These are phyloP conservation scores for Sanderia malayensis DNA, from an alignment of 30 jellyfish, hydroid and myxozoan genomes.

Conservation along the genomic window DNA sequence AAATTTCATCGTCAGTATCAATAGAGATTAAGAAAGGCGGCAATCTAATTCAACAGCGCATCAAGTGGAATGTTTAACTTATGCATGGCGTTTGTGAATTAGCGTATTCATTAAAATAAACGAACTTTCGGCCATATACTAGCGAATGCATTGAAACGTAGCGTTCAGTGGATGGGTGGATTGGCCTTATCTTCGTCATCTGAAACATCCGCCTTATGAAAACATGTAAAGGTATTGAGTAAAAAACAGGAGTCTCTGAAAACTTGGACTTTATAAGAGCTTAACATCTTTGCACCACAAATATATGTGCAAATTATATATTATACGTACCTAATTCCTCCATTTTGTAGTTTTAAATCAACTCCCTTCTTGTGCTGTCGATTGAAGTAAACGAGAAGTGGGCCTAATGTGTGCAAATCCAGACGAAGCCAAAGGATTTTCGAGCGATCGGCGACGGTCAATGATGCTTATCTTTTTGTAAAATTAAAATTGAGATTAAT, in stretches of 20 bases:
- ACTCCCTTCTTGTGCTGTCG: background rate
- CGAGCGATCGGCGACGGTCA: background rate
- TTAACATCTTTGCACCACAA: background rate
- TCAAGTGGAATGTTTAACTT: background rate
- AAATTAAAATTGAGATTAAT: background rate
- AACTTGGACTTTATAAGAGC: background rate
- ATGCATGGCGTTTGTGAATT: background rate
- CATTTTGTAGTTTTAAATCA: slow-evolving; percentile 4
- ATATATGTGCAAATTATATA: background rate
- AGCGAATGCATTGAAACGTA: too few species aligned
- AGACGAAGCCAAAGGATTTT: background rate
- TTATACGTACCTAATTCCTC: slow-evolving; percentile 40
- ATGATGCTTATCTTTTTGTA: background rate
- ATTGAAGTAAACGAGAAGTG: background rate
- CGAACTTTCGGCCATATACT: background rate
- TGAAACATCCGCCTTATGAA: background rate
- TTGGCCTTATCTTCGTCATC: background rate
- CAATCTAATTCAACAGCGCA: background rate
- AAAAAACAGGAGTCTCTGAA: background rate
- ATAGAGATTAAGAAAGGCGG: slow-evolving; percentile 3
- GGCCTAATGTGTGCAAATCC: background rate
- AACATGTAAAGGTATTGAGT: background rate
- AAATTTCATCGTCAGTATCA: background rate
- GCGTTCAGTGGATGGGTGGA: background rate
- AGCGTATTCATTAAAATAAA: background rate